These are phyloP conservation scores for Lordiphosa stackelbergi DNA, from an alignment of 1,140 invertebrate species.

Conservation along the genomic window DNA sequence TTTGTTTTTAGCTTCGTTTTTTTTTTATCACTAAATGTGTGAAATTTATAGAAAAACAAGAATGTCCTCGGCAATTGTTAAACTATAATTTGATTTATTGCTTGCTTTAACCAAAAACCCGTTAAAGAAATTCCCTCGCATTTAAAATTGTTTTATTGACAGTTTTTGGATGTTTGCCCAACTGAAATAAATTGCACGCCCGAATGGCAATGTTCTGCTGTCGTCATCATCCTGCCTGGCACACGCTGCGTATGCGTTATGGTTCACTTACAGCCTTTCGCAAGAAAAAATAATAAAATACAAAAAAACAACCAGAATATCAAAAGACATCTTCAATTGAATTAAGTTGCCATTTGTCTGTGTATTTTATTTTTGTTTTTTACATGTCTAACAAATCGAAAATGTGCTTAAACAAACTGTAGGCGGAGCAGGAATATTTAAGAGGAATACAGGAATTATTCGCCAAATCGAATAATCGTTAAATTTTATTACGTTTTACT, in stretches of 20 bases:
- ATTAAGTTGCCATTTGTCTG: slow-evolving; percentile 14
- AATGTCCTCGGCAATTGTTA: background rate
- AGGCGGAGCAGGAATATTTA: no score
- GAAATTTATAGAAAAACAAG: slow-evolving; percentile 23
- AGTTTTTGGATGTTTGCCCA: slow-evolving; percentile 47
- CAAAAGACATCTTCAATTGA: no score
- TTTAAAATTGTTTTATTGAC: slow-evolving; percentile 39
- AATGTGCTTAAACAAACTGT: no score
- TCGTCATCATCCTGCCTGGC: slow-evolving; percentile 19
- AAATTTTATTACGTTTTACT: no score
- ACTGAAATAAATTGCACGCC: slow-evolving; percentile 51
- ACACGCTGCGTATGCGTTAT: slow-evolving; percentile 34
- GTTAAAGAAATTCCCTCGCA: slow-evolving; percentile 12
- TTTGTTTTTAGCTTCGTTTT: background rate
- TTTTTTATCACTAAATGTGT: slow-evolving; percentile 5
- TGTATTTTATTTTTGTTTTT: slow-evolving; percentile 40
- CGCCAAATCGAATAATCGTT: no score
- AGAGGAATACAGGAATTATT: no score
- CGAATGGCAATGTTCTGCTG: slow-evolving; percentile 24
- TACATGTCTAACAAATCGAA: no score
- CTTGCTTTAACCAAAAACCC: slow-evolving; percentile 29
- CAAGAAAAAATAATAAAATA: background rate
- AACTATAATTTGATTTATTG: slow-evolving; percentile 48
- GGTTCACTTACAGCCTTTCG: slow-evolving; percentile 15
- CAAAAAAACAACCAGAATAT: background rate